These are phyloP conservation scores for Trichonephila clavipes DNA, from an alignment of 1,140 invertebrate species.

Conservation along the genomic window DNA sequence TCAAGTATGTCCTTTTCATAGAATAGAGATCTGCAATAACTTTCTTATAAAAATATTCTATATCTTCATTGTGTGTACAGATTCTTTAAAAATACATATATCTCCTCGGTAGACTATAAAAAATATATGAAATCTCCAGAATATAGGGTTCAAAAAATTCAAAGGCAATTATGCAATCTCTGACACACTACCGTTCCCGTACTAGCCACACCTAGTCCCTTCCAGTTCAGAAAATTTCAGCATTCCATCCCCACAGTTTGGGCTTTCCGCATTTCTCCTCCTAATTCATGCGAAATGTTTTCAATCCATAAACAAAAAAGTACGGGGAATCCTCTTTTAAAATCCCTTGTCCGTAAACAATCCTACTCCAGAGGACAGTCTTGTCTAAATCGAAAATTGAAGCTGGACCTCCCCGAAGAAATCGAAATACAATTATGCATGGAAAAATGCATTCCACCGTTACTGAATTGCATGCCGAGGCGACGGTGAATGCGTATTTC, in stretches of 20 bases:
- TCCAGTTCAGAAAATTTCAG: not conserved
- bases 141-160: no score
- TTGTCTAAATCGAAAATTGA: not conserved
- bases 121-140: no score
- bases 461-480: not conserved
- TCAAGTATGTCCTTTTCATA: no score
- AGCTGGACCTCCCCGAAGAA: conserved; percentile 10
- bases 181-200: not conserved
- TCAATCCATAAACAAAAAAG: not conserved
- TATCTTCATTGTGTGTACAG: no score
- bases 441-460: conserved; percentile 43
- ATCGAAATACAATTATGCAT: conserved; percentile 57
- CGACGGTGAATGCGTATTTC: not conserved
- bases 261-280: no score
- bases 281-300: not conserved
- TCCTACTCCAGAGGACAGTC: not conserved
- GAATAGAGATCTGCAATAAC: no score
- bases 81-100: no score
- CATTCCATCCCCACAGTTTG: no score
- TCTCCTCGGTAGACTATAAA: no score
- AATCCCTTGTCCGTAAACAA: not conserved
- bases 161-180: no score
- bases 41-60: no score
- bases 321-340: not conserved
- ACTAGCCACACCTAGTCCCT: not conserved